Conservation (phyloP, 2,113 vertebrate species). For the Gracilinanus agilis region DNA sequence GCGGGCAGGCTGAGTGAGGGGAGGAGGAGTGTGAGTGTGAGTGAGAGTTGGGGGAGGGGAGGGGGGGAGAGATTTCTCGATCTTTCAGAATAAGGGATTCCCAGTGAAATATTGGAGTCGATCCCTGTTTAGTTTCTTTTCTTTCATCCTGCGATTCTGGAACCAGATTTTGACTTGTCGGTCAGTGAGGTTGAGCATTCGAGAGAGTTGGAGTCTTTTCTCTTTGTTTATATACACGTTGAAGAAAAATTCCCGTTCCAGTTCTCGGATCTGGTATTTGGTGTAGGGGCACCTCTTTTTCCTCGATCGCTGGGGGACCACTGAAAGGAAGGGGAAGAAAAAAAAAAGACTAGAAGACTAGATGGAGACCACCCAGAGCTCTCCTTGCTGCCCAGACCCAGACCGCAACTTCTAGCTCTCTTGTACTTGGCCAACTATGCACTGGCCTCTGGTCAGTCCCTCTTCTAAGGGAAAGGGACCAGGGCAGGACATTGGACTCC, state of each 20-base stretch:
- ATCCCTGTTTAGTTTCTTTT: conserved; percentile 99
- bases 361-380: conserved; percentile 49
- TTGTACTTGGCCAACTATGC: background rate
- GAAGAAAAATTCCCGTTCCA: conserved; percentile 99
- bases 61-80: conserved; percentile 59
- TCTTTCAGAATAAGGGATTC: conserved; percentile 95
- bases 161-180: conserved; percentile 99
- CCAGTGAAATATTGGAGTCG: conserved; percentile 98
- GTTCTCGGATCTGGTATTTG: conserved; percentile 99
- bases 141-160: conserved; percentile 99
- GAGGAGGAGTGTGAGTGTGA: conserved; percentile 31
- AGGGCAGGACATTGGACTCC: background rate
- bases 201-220: conserved; percentile 97
- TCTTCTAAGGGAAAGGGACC: background rate
- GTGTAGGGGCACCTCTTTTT: conserved; percentile 99
- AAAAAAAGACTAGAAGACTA: conserved; percentile 74
- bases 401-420: background rate
- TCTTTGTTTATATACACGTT: conserved; percentile 99
- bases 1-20: conserved; percentile 72
- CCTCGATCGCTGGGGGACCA: conserved; percentile 93
- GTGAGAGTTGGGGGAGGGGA: conserved; percentile 65
- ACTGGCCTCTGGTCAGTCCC: background rate
- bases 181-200: conserved; percentile 98
- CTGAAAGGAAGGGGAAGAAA: conserved; percentile 71
- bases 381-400: background rate